Evolutionary conservation across 2,888 invertebrate species (phyloP).

Genomic region (Pyrrhia umbra): DNA sequence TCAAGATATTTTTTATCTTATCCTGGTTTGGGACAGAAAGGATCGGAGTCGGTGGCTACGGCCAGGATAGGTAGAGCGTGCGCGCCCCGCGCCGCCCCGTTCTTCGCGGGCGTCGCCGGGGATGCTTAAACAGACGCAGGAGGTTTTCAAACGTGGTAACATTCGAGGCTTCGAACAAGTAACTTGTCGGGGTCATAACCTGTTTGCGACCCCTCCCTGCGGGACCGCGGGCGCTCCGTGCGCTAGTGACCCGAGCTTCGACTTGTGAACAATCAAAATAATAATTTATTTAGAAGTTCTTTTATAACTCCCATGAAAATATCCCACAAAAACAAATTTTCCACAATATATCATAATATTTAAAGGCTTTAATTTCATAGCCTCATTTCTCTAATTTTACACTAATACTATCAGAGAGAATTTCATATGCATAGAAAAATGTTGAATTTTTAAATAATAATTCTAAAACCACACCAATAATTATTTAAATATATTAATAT

Average conservation of each 20-base stretch:
- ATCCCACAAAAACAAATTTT: background rate
- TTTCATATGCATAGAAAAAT: too few species aligned
- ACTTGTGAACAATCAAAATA: slow-evolving; percentile 75
- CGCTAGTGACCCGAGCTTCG: slow-evolving; percentile 82
- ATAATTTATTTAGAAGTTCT: slow-evolving; percentile 54
- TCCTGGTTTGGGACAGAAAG: slow-evolving; percentile 86
- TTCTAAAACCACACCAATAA: too few species aligned
- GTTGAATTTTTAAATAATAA: too few species aligned
- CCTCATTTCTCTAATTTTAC: too few species aligned
- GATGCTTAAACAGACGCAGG: slow-evolving; percentile 66
- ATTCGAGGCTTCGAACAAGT: slow-evolving; percentile 86
- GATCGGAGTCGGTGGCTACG: slow-evolving; percentile 74
- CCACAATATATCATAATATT: too few species aligned
- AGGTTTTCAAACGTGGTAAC: slow-evolving; percentile 78
- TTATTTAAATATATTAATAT: too few species aligned
- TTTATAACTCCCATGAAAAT: slow-evolving; percentile 8
- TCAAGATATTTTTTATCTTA: slow-evolving; percentile 86
- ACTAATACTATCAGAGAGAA: too few species aligned
- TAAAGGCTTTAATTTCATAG: too few species aligned
- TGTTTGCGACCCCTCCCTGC: slow-evolving; percentile 89
- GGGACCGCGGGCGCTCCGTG: slow-evolving; percentile 81
- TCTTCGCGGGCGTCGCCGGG: slow-evolving; percentile 58
- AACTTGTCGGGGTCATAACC: slow-evolving; percentile 90
- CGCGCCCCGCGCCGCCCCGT: slow-evolving; percentile 57
- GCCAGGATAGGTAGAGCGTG: slow-evolving; percentile 72